Base-by-base conservation (phyloP, 1,140 invertebrate genomes). In the Adelges cooleyi region DNA sequence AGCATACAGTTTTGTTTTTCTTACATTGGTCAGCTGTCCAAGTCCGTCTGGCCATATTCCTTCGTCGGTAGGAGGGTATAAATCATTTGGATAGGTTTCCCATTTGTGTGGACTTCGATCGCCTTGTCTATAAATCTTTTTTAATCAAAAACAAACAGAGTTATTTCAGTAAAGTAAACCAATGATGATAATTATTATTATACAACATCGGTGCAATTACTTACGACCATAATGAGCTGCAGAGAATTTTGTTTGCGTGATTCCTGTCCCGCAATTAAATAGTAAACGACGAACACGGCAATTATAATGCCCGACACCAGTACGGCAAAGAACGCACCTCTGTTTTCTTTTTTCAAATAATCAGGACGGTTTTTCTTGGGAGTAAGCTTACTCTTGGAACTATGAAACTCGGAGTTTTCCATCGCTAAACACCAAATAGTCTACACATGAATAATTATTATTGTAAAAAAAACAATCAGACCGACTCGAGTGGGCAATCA, bases 91-190 rank as follows among this genome's bases (percentile, higher is more conserved):
- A 62, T 68, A 68, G 1, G 54, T 46, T 59, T 67, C 66, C 38
- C 36, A 56, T 48, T 50, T 44, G 6, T 48, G 50, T 15, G 65
- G 65, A 27, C 65, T 46, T 25, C 67, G 29, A 13, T 68, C 65
- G 42, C 67, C 67, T 59, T 68, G 67, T 18, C 67, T 40, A 49
- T 62, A 68, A 29, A 68, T 36, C 65, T 66, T 33, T 17, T 3
- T 22, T 17, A 38, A 36, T 18, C 9, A 66, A 18, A 3, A 66
- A 20, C n/a, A n/a, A n/a, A n/a, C n/a, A n/a, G n/a, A n/a, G n/a
- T n/a, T n/a, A n/a, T n/a, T n/a, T n/a, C n/a, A 33, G 11, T 6
- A 33, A 33, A 33, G 29, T 33, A 33, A 33, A n/a, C n/a, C n/a
- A n/a, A n/a, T n/a, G n/a, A n/a, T n/a, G n/a, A 33, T 33, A 33